phyloP scores from a whole-genome alignment of 2,888 invertebrate genomes.

The Caenorhabditis uteleia region DNA sequence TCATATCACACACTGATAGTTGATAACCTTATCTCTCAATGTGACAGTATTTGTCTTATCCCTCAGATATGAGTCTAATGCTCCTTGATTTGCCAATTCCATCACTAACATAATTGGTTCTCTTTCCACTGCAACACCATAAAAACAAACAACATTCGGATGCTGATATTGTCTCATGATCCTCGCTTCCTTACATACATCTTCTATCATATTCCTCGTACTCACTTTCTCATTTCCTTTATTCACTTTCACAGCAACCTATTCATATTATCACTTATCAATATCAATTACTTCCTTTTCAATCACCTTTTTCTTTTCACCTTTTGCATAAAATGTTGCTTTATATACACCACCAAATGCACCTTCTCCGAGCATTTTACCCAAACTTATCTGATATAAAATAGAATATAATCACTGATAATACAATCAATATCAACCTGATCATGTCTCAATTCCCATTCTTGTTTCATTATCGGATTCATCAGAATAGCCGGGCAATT shows the following conservation, averaged over 20 bases:
- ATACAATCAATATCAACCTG: constrained; percentile 11
- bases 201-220: constrained; percentile 49
- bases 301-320: constrained; percentile 19
- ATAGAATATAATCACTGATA: no score
- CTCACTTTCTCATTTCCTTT: constrained; percentile 52
- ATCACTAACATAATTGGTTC: constrained; percentile 57
- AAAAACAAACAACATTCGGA: constrained; percentile 52
- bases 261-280: neutral
- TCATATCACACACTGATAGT: neutral
- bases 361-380: constrained; percentile 56
- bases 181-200: constrained; percentile 55
- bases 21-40: constrained; percentile 26
- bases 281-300: neutral
- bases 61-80: constrained; percentile 44
- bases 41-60: constrained; percentile 32
- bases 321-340: constrained; percentile 35
- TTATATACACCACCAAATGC: constrained; percentile 56
- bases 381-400: constrained; percentile 37
- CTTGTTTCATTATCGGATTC: constrained; percentile 49
- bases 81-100: constrained; percentile 52
- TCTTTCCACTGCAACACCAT: constrained; percentile 51
- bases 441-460: constrained; percentile 57
- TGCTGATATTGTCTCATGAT: constrained; percentile 57
- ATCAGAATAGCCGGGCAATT: constrained; percentile 43
- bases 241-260: constrained; percentile 53